Conservation (phyloP, 2,888 invertebrate genomes). For the Craniophora ligustri region DNA sequence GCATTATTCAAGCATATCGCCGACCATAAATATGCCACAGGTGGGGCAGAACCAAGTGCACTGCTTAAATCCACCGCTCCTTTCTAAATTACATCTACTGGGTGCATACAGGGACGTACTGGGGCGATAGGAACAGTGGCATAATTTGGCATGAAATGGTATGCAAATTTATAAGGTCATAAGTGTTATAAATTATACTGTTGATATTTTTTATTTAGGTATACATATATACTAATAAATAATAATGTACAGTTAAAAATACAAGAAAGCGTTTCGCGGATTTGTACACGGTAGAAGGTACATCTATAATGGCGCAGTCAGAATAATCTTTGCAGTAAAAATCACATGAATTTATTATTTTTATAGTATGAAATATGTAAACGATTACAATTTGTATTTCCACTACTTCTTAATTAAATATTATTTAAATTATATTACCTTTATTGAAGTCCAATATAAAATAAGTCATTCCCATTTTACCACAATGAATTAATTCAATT, state of each 20-base stretch:
- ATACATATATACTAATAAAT: too few species aligned
- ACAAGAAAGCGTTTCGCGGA: too few species aligned
- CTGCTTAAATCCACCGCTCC: slow-evolving; percentile 64
- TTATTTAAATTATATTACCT: too few species aligned
- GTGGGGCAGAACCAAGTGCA: slow-evolving; percentile 70
- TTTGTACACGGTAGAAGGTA: too few species aligned
- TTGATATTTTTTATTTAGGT: not conserved
- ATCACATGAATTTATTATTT: too few species aligned
- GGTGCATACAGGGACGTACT: slow-evolving; percentile 39
- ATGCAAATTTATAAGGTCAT: not conserved
- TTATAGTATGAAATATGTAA: too few species aligned
- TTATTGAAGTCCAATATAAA: not conserved
- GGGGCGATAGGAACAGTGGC: not conserved
- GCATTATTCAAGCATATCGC: slow-evolving; percentile 63
- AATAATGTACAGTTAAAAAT: too few species aligned
- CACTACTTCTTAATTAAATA: too few species aligned
- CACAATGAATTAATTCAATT: not conserved
- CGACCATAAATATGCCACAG: slow-evolving; percentile 73
- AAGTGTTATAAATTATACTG: not conserved
- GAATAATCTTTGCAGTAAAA: too few species aligned
- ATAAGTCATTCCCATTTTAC: not conserved
- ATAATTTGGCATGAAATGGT: not conserved
- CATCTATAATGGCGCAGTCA: too few species aligned
- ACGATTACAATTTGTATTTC: too few species aligned
- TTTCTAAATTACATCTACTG: slow-evolving; percentile 63